These are phyloP conservation scores for Pterocles gutturalis DNA, from an alignment of 2,113 vertebrate genomes.

Conservation along the genomic window DNA sequence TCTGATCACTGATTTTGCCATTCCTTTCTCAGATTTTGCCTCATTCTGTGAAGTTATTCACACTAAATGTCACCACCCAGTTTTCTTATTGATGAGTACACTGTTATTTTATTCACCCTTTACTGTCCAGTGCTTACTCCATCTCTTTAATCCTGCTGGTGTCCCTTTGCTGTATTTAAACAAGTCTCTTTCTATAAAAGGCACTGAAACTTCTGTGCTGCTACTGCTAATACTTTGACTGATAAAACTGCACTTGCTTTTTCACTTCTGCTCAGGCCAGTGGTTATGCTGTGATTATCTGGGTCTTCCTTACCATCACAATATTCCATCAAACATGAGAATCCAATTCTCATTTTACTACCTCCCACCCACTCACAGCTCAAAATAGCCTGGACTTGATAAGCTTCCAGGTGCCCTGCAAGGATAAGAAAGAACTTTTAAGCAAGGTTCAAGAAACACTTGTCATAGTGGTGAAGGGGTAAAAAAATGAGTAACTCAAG, in stretches of 20 bases:
- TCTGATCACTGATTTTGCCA: background rate
- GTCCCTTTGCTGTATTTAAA: background rate
- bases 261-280: background rate
- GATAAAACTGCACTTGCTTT: background rate
- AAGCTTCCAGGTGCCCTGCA: slow-evolving; percentile 41
- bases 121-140: background rate
- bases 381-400: slow-evolving; percentile 37
- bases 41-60: background rate
- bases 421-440: slow-evolving; percentile 26
- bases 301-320: background rate
- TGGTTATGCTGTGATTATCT: background rate
- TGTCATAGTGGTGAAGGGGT: slow-evolving; percentile 37
- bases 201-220: background rate
- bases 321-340: slow-evolving; percentile 33
- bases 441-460: slow-evolving; percentile 36
- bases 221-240: background rate
- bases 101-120: background rate
- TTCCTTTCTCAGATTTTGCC: background rate
- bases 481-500: slow-evolving; percentile 54
- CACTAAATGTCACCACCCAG: background rate
- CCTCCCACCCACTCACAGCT: background rate
- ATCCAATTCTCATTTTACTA: slow-evolving; percentile 24
- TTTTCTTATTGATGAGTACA: background rate
- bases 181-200: background rate
- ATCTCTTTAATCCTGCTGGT: background rate